phyloP scores from a whole-genome alignment of 2,888 invertebrate species.

The Opisthograptis luteolata region DNA sequence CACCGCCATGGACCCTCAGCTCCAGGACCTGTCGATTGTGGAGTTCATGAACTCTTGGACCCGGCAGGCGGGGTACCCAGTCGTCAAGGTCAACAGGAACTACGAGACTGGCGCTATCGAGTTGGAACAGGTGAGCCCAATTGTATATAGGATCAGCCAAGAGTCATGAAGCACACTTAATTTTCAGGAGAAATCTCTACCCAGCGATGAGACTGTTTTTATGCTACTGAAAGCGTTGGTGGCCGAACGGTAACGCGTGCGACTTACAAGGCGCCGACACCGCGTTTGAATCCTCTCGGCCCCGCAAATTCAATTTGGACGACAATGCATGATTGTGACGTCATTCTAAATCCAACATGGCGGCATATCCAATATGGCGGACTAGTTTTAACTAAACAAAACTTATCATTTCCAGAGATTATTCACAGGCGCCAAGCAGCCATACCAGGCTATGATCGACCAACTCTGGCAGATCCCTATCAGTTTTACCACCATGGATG shows the following conservation, averaged over 20 bases:
- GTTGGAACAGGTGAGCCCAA: conserved; percentile 80
- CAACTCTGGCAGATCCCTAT: conserved; percentile 86
- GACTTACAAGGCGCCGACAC: too few species aligned
- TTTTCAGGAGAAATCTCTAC: too few species aligned
- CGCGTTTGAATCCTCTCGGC: too few species aligned
- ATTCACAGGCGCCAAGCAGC: conserved; percentile 61
- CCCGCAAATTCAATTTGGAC: too few species aligned
- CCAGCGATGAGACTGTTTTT: too few species aligned
- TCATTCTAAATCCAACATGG: too few species aligned
- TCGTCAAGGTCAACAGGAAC: conserved; percentile 83
- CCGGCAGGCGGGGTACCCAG: conserved; percentile 88
- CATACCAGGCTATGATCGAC: conserved; percentile 59
- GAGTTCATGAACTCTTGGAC: conserved; percentile 90
- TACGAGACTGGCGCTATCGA: conserved; percentile 71
- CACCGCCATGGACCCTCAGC: conserved; percentile 50
- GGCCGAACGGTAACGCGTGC: too few species aligned
- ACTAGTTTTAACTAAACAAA: neutral
- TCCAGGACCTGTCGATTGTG: conserved; percentile 77
- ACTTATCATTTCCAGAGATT: conserved; percentile 54
- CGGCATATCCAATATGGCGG: too few species aligned
- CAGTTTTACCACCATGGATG: conserved; percentile 62
- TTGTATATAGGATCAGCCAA: too few species aligned
- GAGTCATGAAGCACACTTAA: too few species aligned
- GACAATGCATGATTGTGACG: too few species aligned
- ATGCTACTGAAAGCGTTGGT: too few species aligned